These are phyloP conservation scores for Synergus gifuensis DNA, from an alignment of 2,888 invertebrate species.

Conservation along the genomic window DNA sequence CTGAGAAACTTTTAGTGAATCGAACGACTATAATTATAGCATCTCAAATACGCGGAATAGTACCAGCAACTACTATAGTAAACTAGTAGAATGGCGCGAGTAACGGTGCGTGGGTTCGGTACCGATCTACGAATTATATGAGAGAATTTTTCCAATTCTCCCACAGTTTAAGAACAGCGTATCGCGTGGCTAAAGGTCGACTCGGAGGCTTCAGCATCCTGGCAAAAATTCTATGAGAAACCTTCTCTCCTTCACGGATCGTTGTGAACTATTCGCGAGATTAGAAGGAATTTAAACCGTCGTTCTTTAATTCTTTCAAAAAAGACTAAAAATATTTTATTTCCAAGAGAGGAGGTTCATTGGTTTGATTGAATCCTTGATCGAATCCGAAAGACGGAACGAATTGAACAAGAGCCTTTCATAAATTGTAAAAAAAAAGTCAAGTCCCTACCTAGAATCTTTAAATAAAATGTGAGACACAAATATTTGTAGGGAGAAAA, in stretches of 20 bases:
- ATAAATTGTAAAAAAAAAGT: not conserved
- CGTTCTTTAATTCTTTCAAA: constrained; percentile 2
- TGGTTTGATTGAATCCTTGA: not conserved
- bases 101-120: constrained; percentile 28
- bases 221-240: constrained; percentile 4
- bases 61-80: constrained; percentile 4
- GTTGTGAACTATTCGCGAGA: constrained; percentile 21
- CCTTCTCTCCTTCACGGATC: constrained; percentile 22
- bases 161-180: constrained; percentile 7
- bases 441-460: too few species aligned
- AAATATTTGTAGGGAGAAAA: too few species aligned
- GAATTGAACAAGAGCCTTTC: not conserved
- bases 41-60: constrained; percentile 67
- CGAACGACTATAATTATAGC: constrained; percentile 73
- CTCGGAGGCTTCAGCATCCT: not conserved
- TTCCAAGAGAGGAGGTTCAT: not conserved
- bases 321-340: not conserved
- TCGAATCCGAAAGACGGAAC: not conserved
- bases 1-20: constrained; percentile 66
- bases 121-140: constrained; percentile 32
- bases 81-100: not conserved
- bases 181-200: constrained; percentile 51
- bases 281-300: constrained; percentile 23
- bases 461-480: too few species aligned
- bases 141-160: constrained; percentile 32